Conservation (phyloP, 2,888 invertebrate species). For the Phlogophora meticulosa region DNA sequence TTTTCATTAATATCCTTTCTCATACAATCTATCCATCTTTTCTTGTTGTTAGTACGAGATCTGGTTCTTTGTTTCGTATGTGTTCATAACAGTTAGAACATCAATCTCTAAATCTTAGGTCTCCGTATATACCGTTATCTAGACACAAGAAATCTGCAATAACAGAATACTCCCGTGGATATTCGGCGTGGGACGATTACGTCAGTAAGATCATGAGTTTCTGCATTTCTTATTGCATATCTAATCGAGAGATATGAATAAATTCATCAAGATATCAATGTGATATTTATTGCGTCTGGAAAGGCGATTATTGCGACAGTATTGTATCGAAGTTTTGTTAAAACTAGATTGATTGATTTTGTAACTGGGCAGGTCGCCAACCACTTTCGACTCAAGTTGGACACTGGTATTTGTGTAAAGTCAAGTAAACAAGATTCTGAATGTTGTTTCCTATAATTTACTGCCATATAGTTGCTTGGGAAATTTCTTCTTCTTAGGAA, state of each 20-base stretch:
- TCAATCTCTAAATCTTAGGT: background rate
- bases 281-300: slow-evolving; percentile 73
- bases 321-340: slow-evolving; percentile 60
- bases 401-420: slow-evolving; percentile 47
- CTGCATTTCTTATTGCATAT: slow-evolving; percentile 80
- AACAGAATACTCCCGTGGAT: slow-evolving; percentile 71
- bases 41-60: background rate
- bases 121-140: background rate
- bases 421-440: slow-evolving; percentile 43
- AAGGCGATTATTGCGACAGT: slow-evolving; percentile 72
- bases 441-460: slow-evolving; percentile 33
- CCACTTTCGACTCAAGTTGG: slow-evolving; percentile 47
- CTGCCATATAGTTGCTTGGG: background rate
- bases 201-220: slow-evolving; percentile 77
- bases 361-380: slow-evolving; percentile 42
- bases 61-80: background rate
- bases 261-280: slow-evolving; percentile 80
- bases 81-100: background rate
- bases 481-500: slow-evolving; percentile 19
- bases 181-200: slow-evolving; percentile 76
- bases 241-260: slow-evolving; percentile 80
- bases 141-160: slow-evolving; percentile 22
- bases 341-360: slow-evolving; percentile 65
- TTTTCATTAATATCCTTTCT: too few relatives aligned
- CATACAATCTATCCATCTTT: background rate